These are phyloP conservation scores for Urocitellus parryii DNA, from an alignment of 2,113 vertebrate genomes.

Conservation along the genomic window DNA sequence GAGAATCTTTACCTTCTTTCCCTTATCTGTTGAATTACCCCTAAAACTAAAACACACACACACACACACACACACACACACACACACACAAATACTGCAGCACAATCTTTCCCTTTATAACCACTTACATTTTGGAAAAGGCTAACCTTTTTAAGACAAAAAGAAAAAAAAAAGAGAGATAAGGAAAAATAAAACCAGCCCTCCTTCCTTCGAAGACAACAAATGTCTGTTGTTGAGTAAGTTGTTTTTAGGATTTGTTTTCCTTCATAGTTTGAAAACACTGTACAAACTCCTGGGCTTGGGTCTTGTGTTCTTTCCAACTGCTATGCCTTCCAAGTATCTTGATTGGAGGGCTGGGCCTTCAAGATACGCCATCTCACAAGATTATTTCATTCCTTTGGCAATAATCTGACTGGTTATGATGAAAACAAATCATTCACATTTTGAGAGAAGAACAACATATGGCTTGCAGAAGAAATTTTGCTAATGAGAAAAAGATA, in stretches of 20 bases:
- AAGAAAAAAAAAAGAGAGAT: slow-evolving; percentile 53
- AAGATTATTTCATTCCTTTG: slow-evolving; percentile 67
- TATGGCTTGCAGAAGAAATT: slow-evolving; percentile 43
- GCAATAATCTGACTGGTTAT: slow-evolving; percentile 40
- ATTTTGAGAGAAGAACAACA: slow-evolving; percentile 52
- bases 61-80: too few relatives aligned
- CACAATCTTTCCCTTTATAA: not conserved
- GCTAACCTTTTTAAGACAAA: slow-evolving; percentile 46
- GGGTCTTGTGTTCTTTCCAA: slow-evolving; percentile 39
- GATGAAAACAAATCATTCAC: slow-evolving; percentile 64
- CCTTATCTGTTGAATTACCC: slow-evolving; percentile 7
- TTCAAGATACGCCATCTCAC: not conserved
- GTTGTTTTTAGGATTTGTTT: slow-evolving; percentile 57
- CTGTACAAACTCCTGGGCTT: not conserved
- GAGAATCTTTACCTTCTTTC: not conserved
- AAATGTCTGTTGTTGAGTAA: slow-evolving; percentile 52
- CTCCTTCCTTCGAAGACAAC: slow-evolving; percentile 47
- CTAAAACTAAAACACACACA: too few relatives aligned
- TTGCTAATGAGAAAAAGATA: slow-evolving; percentile 53
- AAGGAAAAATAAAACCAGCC: not conserved
- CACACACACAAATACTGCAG: too few relatives aligned
- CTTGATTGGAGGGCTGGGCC: not conserved
- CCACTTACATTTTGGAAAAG: slow-evolving; percentile 1
- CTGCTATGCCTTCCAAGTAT: slow-evolving; percentile 25
- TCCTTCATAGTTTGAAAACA: slow-evolving; percentile 58